A percentile compares a stretch with the other conserved stretches of the same genome.
These are phyloP conservation scores for Brevipalpus yothersi DNA, from an alignment of 1,140 invertebrate species.

Conservation along the genomic window DNA sequence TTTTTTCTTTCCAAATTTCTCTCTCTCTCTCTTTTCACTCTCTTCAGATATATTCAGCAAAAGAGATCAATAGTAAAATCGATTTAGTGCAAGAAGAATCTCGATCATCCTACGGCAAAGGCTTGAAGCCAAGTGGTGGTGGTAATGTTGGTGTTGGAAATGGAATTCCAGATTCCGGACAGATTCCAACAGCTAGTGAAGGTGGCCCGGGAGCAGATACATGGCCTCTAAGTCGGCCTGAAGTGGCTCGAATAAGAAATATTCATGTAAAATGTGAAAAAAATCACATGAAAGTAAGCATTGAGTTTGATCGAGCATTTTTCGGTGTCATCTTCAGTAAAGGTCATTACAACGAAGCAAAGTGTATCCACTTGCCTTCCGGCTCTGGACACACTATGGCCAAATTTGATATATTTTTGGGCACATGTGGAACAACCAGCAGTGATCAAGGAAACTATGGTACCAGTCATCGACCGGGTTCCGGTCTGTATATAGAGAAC, in stretches of 20 bases:
- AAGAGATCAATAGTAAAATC: conserved; percentile 15
- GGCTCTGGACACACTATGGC: conserved; percentile 64
- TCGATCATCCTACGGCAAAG: background rate
- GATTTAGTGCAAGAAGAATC: conserved; percentile 15
- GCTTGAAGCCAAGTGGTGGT: background rate
- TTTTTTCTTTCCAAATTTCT: too few relatives aligned
- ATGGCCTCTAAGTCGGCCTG: conserved; percentile 11
- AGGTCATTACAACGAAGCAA: conserved; percentile 54
- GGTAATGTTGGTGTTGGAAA: background rate
- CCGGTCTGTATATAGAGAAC: conserved; percentile 60
- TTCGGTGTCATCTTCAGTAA: conserved; percentile 90
- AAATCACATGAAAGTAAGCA: conserved; percentile 76
- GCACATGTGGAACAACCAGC: conserved; percentile 20
- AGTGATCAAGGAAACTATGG: conserved; percentile 4
- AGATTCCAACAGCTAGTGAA: too few relatives aligned
- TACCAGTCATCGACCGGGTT: background rate
- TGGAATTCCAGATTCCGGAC: background rate
- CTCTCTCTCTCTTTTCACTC: too few relatives aligned
- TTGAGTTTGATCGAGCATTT: conserved; percentile 79
- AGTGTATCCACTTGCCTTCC: conserved; percentile 59
- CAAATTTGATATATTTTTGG: conserved; percentile 72
- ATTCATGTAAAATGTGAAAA: conserved; percentile 84
- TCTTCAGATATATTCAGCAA: background rate
- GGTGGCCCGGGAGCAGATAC: background rate
- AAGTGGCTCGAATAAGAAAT: conserved; percentile 22